Base-by-base conservation (phyloP, 2,888 invertebrate species). In the Standfussiana lucernea region DNA sequence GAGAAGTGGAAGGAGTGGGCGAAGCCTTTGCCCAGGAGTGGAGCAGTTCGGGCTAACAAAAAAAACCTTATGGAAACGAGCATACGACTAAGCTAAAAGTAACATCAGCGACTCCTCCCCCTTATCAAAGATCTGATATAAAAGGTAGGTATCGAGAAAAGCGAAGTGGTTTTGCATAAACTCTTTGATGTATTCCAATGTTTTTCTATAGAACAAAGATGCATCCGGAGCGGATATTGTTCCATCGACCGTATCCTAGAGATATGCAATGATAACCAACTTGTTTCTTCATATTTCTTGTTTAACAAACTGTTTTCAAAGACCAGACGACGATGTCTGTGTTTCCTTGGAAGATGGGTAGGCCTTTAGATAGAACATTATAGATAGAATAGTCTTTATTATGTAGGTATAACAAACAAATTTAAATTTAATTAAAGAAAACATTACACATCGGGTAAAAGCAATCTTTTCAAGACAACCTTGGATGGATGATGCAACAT, bases 201-300 rank as follows among this genome's bases (percentile, higher is more conserved):
- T 53, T 62, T 35, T 13, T 79, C 1, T 2, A 42, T 47, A 65
- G 69, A 79, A 79, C 81, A 70, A 56, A 66, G 72, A 50, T 47
- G 35, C 67, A 62, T 70, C 69, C 69, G 65, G 35, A 62, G 32
- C 84, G 79, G 79, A 82, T 83, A 82, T 82, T 73, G 56, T 73
- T 66, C 69, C 11, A 56, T 72, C 47, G 61, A 70, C 70, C 53
- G 56, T 47, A 79, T 79, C 61, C 68, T n/a, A 47, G 56, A 50
- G 35, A 72, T 37, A 61, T 71, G 56, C 15, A 47, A 68, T 21
- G 13, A 18, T 21, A 65, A 66, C 7, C 28, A 64, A 47, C 62
- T 32, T 56, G 13, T 47, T 24, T 3, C 11, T 76, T 69, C 7
- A 15, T 21, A 18, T 64, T 40, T 40, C 1, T 18, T 50, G 13